phyloP scores from a whole-genome alignment of 2,888 invertebrate species.

The Craniophora ligustri region DNA sequence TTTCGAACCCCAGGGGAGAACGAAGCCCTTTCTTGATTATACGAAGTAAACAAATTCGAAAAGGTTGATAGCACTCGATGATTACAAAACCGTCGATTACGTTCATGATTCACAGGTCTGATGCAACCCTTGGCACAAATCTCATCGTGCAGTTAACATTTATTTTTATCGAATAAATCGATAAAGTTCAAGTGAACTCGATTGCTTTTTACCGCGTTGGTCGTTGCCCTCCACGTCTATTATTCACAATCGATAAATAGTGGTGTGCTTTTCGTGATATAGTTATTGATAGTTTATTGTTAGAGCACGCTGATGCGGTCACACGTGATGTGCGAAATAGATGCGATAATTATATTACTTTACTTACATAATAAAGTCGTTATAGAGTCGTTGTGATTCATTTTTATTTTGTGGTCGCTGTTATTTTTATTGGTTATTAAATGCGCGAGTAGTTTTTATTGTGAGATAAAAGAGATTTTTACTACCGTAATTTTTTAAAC shows the following conservation, averaged over 20 bases:
- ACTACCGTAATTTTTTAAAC: no score
- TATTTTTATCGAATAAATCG: conserved; percentile 22
- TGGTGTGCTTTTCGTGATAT: conserved; percentile 37
- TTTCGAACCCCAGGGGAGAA: conserved; percentile 9
- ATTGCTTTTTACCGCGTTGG: conserved; percentile 48
- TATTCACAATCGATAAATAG: conserved; percentile 46
- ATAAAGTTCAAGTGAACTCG: conserved; percentile 37
- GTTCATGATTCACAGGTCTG: conserved; percentile 26
- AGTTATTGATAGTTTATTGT: conserved; percentile 50
- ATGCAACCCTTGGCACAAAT: conserved; percentile 38
- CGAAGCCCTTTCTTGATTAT: background rate
- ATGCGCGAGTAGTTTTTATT: background rate
- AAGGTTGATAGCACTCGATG: conserved; percentile 11
- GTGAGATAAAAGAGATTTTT: no score
- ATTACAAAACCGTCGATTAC: conserved; percentile 25
- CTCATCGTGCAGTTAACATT: conserved; percentile 12
- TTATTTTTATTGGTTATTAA: conserved; percentile 19
- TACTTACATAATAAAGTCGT: conserved; percentile 15
- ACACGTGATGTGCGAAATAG: conserved; percentile 29
- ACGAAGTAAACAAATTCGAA: conserved; percentile 11
- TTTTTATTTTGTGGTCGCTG: conserved; percentile 8
- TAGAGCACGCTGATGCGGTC: conserved; percentile 20
- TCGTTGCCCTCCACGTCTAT: conserved; percentile 51
- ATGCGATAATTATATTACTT: conserved; percentile 39
- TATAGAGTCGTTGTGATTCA: background rate